Percentiles rank a stretch among this genome's conserved stretches.
phyloP scores from a whole-genome alignment of 2,113 vertebrate species.

The Balaeniceps rex region DNA sequence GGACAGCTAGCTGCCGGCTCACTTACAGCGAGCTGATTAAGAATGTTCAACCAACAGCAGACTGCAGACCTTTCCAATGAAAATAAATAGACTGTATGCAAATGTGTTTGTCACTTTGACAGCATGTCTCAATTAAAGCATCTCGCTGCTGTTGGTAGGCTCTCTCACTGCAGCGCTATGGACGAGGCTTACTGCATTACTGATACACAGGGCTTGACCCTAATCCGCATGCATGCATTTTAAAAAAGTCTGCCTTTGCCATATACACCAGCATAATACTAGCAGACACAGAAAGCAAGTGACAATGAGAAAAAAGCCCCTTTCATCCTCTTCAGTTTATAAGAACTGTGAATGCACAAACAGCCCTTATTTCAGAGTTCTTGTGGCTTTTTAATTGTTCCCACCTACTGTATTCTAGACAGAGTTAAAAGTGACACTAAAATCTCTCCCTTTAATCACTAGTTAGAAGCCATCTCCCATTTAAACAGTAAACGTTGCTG shows the following conservation, averaged over 20 bases:
- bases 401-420: slow-evolving; percentile 64
- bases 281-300: slow-evolving; percentile 75
- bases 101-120: slow-evolving; percentile 99
- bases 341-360: slow-evolving; percentile 73
- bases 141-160: slow-evolving; percentile 75
- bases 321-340: slow-evolving; percentile 75
- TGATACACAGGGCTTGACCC: slow-evolving; percentile 82
- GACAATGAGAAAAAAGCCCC: slow-evolving; percentile 74
- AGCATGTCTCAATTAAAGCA: slow-evolving; percentile 96
- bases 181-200: slow-evolving; percentile 79
- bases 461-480: slow-evolving; percentile 32
- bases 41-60: slow-evolving; percentile 85
- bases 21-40: slow-evolving; percentile 90
- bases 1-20: slow-evolving; percentile 80
- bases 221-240: slow-evolving; percentile 77
- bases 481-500: slow-evolving; percentile 55
- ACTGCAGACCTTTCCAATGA: slow-evolving; percentile 79
- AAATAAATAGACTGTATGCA: slow-evolving; percentile 93
- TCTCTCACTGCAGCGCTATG: slow-evolving; percentile 71
- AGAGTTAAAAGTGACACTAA: slow-evolving; percentile 74
- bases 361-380: slow-evolving; percentile 73
- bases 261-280: slow-evolving; percentile 72
- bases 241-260: slow-evolving; percentile 70
- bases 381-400: slow-evolving; percentile 75
- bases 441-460: slow-evolving; percentile 67